A percentile compares a stretch with the other conserved stretches of the same genome.
Evolutionary conservation across 2,888 invertebrate species (phyloP).

Genomic region (Euspilapteryx auroguttella): DNA sequence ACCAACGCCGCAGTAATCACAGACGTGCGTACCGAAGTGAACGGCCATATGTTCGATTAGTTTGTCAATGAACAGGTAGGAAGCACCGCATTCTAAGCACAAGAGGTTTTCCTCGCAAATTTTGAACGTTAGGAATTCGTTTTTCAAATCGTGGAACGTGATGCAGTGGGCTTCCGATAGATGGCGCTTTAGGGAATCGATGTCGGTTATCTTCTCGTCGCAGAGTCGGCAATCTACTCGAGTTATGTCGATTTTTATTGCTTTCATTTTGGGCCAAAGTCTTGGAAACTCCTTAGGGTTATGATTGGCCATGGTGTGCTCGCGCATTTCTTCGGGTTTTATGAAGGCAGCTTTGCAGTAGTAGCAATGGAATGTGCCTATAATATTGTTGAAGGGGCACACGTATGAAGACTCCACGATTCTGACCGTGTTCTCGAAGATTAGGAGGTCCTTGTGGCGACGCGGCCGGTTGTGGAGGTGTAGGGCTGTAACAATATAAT

Average conservation of each 20-base stretch:
- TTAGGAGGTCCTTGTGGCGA: conserved; percentile 37
- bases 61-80: too few species aligned
- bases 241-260: conserved; percentile 38
- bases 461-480: conserved; percentile 36
- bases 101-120: neutral
- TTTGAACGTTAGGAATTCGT: neutral
- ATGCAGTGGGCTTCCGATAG: neutral
- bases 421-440: conserved; percentile 34
- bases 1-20: conserved; percentile 42
- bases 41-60: too few species aligned
- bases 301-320: conserved; percentile 19
- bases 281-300: conserved; percentile 37
- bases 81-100: too few species aligned
- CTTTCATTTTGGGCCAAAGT: conserved; percentile 37
- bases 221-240: conserved; percentile 40
- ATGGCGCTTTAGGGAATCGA: neutral
- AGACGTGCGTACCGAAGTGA: too few species aligned
- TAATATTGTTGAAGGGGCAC: conserved; percentile 42
- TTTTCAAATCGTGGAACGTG: neutral
- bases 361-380: conserved; percentile 39
- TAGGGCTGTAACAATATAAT: too few species aligned
- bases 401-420: conserved; percentile 37
- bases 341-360: conserved; percentile 31
- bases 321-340: conserved; percentile 19
- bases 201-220: conserved; percentile 13